Percentiles rank a stretch among this genome's conserved stretches.
Evolutionary conservation across 2,888 invertebrate species (phyloP).

Genomic region (Hypena proboscidalis): DNA sequence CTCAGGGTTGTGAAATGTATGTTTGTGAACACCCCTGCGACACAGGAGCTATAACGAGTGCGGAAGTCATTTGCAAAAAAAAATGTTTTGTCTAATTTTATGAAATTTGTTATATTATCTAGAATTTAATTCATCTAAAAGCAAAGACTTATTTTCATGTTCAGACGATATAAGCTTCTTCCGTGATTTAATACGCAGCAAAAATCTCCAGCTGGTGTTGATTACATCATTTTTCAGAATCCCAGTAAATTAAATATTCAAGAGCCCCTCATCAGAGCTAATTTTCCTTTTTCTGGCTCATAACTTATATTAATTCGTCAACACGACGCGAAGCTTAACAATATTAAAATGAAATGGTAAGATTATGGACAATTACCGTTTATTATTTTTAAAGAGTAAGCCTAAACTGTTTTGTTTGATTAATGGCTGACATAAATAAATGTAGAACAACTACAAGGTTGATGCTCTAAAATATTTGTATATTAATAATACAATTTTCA

Average conservation of each 20-base stretch:
- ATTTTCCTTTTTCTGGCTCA: constrained; percentile 11
- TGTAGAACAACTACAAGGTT: too few relatives aligned
- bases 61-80: too few relatives aligned
- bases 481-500: too few relatives aligned
- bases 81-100: too few relatives aligned
- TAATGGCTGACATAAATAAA: neutral
- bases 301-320: constrained; percentile 11
- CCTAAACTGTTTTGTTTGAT: neutral
- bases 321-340: neutral
- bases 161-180: neutral
- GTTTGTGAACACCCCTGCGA: too few relatives aligned
- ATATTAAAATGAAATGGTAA: neutral
- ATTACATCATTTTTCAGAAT: constrained; percentile 12
- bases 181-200: constrained; percentile 1
- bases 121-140: too few relatives aligned
- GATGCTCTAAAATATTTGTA: too few relatives aligned
- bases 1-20: too few relatives aligned
- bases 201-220: constrained; percentile 9
- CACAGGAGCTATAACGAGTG: too few relatives aligned
- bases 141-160: too few relatives aligned
- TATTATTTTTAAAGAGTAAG: neutral
- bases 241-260: constrained; percentile 26
- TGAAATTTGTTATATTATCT: too few relatives aligned
- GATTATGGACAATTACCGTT: neutral
- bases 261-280: constrained; percentile 10